A percentile compares a stretch with the other conserved stretches of the same genome.
Conservation (phyloP, 2,113 vertebrate genomes). For the Scytalopus superciliaris region DNA sequence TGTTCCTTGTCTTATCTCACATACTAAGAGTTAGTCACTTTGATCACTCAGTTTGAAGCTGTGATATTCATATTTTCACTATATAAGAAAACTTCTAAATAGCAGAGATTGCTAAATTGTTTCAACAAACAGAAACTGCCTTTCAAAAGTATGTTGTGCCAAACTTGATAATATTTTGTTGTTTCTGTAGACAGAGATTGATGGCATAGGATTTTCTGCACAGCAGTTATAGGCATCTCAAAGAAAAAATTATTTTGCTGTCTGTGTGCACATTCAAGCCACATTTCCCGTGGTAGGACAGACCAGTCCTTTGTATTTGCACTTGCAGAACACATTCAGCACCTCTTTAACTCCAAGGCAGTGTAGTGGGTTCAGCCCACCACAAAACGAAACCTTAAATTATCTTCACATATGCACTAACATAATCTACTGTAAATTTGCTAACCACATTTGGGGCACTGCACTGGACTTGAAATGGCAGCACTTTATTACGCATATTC, state of each 20-base stretch:
- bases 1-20: not conserved
- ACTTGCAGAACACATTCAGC: not conserved
- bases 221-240: not conserved
- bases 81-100: not conserved
- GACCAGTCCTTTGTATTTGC: not conserved
- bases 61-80: not conserved
- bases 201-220: not conserved
- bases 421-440: not conserved
- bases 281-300: not conserved
- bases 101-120: not conserved
- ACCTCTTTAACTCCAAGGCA: not conserved
- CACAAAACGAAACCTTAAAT: not conserved
- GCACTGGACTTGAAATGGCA: not conserved
- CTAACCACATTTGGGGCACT: not conserved
- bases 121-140: not conserved
- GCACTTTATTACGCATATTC: not conserved
- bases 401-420: not conserved
- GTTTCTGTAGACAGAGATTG: not conserved
- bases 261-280: not conserved
- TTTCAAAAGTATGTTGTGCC: not conserved
- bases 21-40: not conserved
- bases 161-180: not conserved
- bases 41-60: not conserved
- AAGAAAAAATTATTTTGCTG: not conserved
- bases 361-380: not conserved